These are phyloP conservation scores for Papilio machaon DNA, from an alignment of 1,140 invertebrate genomes.

Conservation along the genomic window DNA sequence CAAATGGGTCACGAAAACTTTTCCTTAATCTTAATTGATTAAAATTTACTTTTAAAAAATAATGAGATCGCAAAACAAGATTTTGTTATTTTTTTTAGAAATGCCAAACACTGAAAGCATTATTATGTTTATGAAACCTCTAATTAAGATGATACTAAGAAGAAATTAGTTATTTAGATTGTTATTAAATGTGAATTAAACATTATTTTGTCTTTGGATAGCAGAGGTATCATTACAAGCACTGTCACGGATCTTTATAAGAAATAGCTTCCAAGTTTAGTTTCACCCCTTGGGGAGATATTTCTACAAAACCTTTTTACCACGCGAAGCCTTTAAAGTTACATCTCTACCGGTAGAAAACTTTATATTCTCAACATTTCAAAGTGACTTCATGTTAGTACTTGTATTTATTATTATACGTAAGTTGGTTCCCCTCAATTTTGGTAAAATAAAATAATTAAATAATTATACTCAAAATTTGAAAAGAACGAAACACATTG, in stretches of 20 bases:
- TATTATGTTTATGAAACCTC: too few species aligned
- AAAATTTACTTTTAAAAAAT: neutral
- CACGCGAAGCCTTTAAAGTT: constrained; percentile 37
- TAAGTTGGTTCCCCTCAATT: neutral
- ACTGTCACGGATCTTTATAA: neutral
- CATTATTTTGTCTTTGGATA: neutral
- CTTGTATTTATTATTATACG: neutral
- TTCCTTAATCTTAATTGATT: constrained; percentile 10
- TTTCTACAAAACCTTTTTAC: constrained; percentile 38
- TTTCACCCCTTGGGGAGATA: constrained; percentile 22
- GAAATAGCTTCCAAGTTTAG: constrained; percentile 28
- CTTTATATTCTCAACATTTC: constrained; percentile 29
- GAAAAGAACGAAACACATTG: too few species aligned
- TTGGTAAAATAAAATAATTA: neutral
- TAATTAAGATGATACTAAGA: too few species aligned
- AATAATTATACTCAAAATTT: neutral
- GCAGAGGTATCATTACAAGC: neutral
- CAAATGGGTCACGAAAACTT: constrained; percentile 48
- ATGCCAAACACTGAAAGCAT: neutral
- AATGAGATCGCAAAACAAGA: neutral
- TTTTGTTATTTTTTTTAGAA: neutral
- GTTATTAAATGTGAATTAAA: neutral
- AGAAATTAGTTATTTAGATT: too few species aligned
- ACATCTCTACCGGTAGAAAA: constrained; percentile 33
- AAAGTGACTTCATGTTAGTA: constrained; percentile 2